These are phyloP conservation scores for Dyspetes luteomarginatus DNA, from an alignment of 2,888 invertebrate species.

Conservation along the genomic window DNA sequence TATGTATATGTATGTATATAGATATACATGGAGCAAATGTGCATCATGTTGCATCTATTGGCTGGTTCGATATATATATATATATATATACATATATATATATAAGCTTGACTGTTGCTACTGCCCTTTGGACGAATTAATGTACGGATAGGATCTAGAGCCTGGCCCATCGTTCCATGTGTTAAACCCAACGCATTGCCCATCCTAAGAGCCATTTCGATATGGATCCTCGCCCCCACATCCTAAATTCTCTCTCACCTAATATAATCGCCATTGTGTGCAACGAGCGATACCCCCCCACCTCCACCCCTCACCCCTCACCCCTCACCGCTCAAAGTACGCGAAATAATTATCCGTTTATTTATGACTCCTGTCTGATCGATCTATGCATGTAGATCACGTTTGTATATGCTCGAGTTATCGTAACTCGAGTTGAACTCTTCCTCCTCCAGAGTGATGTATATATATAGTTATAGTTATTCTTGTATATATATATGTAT, in stretches of 20 bases:
- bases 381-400: slow-evolving; percentile 62
- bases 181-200: slow-evolving; percentile 55
- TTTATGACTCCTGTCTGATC: slow-evolving; percentile 72
- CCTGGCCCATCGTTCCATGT: slow-evolving; percentile 47
- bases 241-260: background rate
- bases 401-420: background rate
- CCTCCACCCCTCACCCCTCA: no score
- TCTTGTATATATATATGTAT: no score
- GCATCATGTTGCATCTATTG: no score
- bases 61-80: no score
- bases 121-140: slow-evolving; percentile 68
- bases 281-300: background rate
- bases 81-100: background rate
- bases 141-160: slow-evolving; percentile 70
- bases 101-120: background rate
- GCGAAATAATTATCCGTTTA: slow-evolving; percentile 78
- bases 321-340: no score
- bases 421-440: background rate
- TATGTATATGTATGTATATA: no score
- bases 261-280: slow-evolving; percentile 6
- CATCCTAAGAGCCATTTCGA: slow-evolving; percentile 38
- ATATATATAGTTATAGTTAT: background rate
- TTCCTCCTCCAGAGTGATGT: background rate
- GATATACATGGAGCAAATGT: no score
- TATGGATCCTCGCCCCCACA: background rate